Base-by-base conservation (phyloP, 2,113 vertebrate genomes). In the Dendropsophus ebraccatus region DNA sequence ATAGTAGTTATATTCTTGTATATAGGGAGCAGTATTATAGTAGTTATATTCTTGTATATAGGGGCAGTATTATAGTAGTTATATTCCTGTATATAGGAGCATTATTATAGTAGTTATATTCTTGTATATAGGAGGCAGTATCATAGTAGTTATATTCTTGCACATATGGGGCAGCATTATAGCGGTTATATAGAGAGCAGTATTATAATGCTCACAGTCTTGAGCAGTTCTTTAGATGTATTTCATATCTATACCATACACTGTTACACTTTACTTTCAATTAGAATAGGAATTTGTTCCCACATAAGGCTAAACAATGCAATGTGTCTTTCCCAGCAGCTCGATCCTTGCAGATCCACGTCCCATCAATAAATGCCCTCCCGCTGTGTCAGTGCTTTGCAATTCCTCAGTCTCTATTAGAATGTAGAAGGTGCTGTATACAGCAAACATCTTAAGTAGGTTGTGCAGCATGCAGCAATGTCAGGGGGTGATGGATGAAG, bases 401-500 rank as follows among this genome's bases (percentile, higher is more conserved):
- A 14, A 65, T 65, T 17, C 62, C 37, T 47, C 41, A n/a, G 10
- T 49, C 45, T 75, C 45, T 49, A 75, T 75, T 41, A 75, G 62
- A 32, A 49, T 75, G 23, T 28, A 16, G 23, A 16, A 75, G 72
- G 45, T 25, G 72, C 23, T 28, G 45, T 47, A 47, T 56, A n/a
- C 19, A n/a, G 76, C 76, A 7, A 77, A 77, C 47, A 32, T 54
- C 47, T 77, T 54, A 28, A 52, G n/a, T 54, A 47, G 9, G 1
- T 74, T 23, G 23, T 74, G 70, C 70, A 47, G 70, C 70, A 45
- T n/a, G 72, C 72, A 11, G 75, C n/a, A 35, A n/a, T 65, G 79
- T 81, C 79, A 69, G 37, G n/a, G 23, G 25, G 37, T 81, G 79
- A 56, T 67, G 79, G 16, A 81, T 58, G 76, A 2, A 56, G 30